These are phyloP conservation scores for Sphaerophoria taeniata DNA, from an alignment of 2,888 invertebrate genomes.

Conservation along the genomic window DNA sequence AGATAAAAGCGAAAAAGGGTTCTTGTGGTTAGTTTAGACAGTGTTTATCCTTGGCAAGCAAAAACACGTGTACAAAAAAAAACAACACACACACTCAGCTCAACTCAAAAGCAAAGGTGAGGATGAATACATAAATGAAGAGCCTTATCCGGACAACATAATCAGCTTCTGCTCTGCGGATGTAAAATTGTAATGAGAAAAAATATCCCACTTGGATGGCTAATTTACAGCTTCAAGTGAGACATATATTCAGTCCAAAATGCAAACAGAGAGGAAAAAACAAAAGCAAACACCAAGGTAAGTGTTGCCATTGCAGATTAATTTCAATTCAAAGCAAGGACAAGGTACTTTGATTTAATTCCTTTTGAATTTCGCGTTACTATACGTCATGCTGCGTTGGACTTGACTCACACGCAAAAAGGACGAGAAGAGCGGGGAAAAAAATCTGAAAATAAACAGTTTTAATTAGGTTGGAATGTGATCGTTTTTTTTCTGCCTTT, in stretches of 20 bases:
- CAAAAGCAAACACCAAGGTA: slow-evolving; percentile 37
- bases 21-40: slow-evolving; percentile 25
- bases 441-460: slow-evolving; percentile 43
- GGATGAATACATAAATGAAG: slow-evolving; percentile 32
- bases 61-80: slow-evolving; percentile 39
- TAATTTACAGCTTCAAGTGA: slow-evolving; percentile 57
- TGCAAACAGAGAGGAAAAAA: slow-evolving; percentile 15
- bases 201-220: slow-evolving; percentile 12
- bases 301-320: neutral
- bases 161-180: slow-evolving; percentile 9
- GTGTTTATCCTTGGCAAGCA: slow-evolving; percentile 47
- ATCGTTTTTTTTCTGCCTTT: slow-evolving; percentile 3
- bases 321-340: slow-evolving; percentile 4
- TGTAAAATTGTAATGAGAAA: neutral
- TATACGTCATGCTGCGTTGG: slow-evolving; percentile 37
- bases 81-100: neutral
- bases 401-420: neutral
- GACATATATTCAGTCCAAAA: slow-evolving; percentile 18
- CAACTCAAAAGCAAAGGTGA: neutral
- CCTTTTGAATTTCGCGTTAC: slow-evolving; percentile 48
- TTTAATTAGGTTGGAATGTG: slow-evolving; percentile 66
- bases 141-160: slow-evolving; percentile 51
- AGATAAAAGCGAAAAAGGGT: neutral
- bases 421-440: neutral
- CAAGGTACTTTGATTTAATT: slow-evolving; percentile 45